A percentile compares a stretch with the other conserved stretches of the same genome.
These are phyloP conservation scores for Nephrotoma flavescens DNA, from an alignment of 2,888 invertebrate species.

Conservation along the genomic window DNA sequence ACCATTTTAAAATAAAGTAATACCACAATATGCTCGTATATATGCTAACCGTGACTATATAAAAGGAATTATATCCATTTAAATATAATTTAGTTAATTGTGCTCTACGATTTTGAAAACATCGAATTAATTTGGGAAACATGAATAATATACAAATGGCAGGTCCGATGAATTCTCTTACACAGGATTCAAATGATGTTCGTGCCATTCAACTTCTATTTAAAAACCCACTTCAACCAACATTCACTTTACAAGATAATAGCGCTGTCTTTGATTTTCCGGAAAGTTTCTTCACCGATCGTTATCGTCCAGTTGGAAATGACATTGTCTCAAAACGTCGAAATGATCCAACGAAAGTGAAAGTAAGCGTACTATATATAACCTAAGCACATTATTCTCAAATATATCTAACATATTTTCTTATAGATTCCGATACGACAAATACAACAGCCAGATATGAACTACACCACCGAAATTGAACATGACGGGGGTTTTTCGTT, in stretches of 20 bases:
- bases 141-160: background rate
- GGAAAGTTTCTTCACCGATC: background rate
- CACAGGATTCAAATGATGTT: background rate
- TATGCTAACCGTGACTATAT: background rate
- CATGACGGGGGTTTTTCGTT: conserved; percentile 43
- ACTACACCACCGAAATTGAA: conserved; percentile 20
- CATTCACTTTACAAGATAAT: background rate
- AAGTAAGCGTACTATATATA: background rate
- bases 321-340: background rate
- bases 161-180: background rate
- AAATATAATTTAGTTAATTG: background rate
- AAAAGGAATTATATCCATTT: background rate
- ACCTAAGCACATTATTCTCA: background rate
- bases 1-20: background rate
- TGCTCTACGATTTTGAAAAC: background rate
- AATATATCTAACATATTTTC: background rate
- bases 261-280: background rate
- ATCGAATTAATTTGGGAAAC: background rate
- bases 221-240: background rate
- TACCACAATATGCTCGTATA: background rate
- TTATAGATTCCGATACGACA: conserved; percentile 23
- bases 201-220: background rate
- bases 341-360: background rate
- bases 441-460: conserved; percentile 22
- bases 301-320: background rate